Conservation (phyloP, 2,888 invertebrate species). For the Caenorhabditis macrosperma region DNA sequence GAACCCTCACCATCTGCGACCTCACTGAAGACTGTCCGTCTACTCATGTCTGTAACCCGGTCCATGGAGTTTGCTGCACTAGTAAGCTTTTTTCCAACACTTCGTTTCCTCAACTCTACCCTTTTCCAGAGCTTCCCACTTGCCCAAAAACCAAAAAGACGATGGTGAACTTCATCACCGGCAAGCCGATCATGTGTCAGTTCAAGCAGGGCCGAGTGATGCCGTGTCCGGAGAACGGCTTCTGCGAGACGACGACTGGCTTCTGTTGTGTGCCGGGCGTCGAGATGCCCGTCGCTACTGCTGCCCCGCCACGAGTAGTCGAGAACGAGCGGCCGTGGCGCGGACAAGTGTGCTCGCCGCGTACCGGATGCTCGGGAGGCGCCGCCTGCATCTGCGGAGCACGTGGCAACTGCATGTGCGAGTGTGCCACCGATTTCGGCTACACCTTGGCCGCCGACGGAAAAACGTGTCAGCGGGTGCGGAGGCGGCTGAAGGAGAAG, state of each 20-base stretch:
- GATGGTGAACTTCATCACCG: constrained; percentile 69
- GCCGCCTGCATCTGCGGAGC: constrained; percentile 72
- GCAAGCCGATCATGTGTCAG: constrained; percentile 74
- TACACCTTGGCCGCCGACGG: constrained; percentile 71
- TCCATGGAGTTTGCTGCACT: constrained; percentile 76
- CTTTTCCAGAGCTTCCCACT: constrained; percentile 70
- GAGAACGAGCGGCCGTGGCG: constrained; percentile 58
- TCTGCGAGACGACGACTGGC: constrained; percentile 72
- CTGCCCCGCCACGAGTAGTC: background rate
- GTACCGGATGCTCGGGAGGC: constrained; percentile 68
- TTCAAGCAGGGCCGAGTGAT: constrained; percentile 60
- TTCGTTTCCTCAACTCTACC: background rate
- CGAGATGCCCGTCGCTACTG: background rate
- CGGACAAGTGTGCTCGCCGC: constrained; percentile 53
- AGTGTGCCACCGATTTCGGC: constrained; percentile 75
- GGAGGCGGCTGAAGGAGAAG: constrained; percentile 76
- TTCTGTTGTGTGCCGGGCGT: constrained; percentile 71
- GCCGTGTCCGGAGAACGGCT: constrained; percentile 69
- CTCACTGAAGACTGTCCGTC: constrained; percentile 69
- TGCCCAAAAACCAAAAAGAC: constrained; percentile 75
- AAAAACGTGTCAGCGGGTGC: constrained; percentile 69
- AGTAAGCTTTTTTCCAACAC: constrained; percentile 60
- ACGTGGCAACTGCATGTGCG: constrained; percentile 66
- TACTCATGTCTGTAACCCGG: constrained; percentile 74
- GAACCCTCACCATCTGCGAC: constrained; percentile 72